Evolutionary conservation across 1,140 invertebrate species (phyloP).

Genomic region (Semibalanus balanoides): DNA sequence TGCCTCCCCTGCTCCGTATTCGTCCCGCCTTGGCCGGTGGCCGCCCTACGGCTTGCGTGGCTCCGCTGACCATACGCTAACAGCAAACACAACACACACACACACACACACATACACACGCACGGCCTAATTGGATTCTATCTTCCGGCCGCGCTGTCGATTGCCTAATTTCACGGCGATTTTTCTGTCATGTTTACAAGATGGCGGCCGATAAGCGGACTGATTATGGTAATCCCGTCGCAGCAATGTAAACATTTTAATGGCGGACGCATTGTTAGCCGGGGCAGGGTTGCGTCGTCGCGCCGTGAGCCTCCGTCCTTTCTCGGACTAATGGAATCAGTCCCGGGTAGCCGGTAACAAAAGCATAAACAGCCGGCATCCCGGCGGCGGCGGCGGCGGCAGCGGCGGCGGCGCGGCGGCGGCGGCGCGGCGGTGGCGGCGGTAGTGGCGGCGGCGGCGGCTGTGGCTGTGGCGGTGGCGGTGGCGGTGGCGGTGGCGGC

Average conservation of each 20-base stretch:
- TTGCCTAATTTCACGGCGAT: not conserved
- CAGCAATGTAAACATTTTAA: constrained; percentile 1
- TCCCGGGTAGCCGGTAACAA: not conserved
- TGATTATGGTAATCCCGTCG: not conserved
- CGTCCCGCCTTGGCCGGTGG: no score
- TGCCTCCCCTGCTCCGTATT: no score
- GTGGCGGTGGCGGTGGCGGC: no score
- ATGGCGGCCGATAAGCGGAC: not conserved
- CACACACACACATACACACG: no score
- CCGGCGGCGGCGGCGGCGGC: no score
- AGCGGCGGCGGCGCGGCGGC: no score
- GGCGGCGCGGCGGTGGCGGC: no score
- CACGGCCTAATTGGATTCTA: not conserved
- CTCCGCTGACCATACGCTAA: no score
- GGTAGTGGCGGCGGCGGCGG: no score
- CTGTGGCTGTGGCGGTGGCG: no score
- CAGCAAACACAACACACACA: no score
- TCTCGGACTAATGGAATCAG: not conserved
- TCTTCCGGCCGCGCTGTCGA: not conserved
- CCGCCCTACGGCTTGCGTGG: no score
- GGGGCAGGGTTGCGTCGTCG: not conserved
- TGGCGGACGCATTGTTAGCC: not conserved
- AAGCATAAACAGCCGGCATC: not conserved
- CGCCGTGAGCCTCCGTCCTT: not conserved
- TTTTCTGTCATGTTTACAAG: constrained; percentile 2